A percentile compares a stretch with the other conserved stretches of the same genome.
Evolutionary conservation across 1,140 invertebrate genomes (phyloP).

Genomic region (Palaemon carinicauda): DNA sequence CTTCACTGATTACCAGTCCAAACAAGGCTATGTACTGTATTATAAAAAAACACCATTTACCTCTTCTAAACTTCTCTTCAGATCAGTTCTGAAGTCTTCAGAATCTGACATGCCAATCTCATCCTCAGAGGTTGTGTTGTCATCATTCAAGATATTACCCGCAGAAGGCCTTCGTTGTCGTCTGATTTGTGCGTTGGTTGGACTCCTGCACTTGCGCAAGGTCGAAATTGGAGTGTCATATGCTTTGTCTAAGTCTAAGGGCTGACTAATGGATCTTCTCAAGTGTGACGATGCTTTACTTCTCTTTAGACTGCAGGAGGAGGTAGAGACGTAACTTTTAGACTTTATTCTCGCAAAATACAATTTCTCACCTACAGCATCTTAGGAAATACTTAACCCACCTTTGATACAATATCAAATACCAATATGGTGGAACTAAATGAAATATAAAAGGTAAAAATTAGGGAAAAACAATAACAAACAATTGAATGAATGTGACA

Average conservation of each 20-base stretch:
- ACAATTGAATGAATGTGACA: too few species aligned
- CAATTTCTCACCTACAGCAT: too few species aligned
- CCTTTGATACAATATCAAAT: too few species aligned
- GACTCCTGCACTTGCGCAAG: constrained; percentile 13
- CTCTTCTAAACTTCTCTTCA: constrained; percentile 49
- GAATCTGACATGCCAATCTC: constrained; percentile 54
- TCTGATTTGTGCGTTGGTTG: constrained; percentile 9
- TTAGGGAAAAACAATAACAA: too few species aligned
- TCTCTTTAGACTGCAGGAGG: constrained; percentile 62
- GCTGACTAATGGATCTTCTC: constrained; percentile 76
- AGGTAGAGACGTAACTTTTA: too few species aligned
- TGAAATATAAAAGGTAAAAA: too few species aligned
- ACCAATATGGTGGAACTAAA: too few species aligned
- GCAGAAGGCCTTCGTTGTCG: constrained; percentile 61
- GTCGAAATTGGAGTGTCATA: constrained; percentile 25
- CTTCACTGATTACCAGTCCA: background rate
- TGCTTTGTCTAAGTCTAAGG: constrained; percentile 72
- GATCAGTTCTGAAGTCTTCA: constrained; percentile 42
- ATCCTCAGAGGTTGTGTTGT: constrained; percentile 72
- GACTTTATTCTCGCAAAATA: too few species aligned
- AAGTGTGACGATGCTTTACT: constrained; percentile 70
- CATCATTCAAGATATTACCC: constrained; percentile 69
- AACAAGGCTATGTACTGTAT: background rate
- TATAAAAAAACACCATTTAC: background rate
- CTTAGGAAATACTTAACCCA: too few species aligned